Conservation (phyloP, 2,888 invertebrate genomes). For the Dilophus febrilis region DNA sequence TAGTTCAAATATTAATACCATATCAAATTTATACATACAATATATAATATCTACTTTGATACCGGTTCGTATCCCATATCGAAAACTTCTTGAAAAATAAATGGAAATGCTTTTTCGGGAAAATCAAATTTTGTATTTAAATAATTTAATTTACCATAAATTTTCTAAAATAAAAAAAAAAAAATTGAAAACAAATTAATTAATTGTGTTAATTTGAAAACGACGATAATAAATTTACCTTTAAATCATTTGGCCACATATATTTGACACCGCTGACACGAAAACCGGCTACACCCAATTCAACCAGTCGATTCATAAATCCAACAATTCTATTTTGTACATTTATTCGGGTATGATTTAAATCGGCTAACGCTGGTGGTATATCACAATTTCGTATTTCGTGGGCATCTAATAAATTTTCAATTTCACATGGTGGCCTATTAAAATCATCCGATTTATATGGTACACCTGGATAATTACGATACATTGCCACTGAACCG, state of each 20-base stretch:
- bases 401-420: slow-evolving; percentile 32
- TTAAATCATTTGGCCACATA: slow-evolving; percentile 38
- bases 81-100: slow-evolving; percentile 39
- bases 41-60: slow-evolving; percentile 16
- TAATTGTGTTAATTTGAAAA: no score
- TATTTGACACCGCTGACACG: slow-evolving; percentile 35
- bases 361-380: slow-evolving; percentile 33
- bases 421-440: slow-evolving; percentile 25
- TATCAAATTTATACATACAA: no score
- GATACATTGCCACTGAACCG: slow-evolving; percentile 31
- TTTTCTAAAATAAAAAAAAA: slow-evolving; percentile 16
- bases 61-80: slow-evolving; percentile 25
- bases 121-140: slow-evolving; percentile 35
- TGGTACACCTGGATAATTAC: slow-evolving; percentile 37
- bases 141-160: slow-evolving; percentile 33
- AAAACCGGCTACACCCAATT: slow-evolving; percentile 39
- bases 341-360: slow-evolving; percentile 32
- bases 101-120: slow-evolving; percentile 30
- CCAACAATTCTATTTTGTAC: slow-evolving; percentile 32
- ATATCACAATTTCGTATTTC: slow-evolving; percentile 30
- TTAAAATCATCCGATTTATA: slow-evolving; percentile 40
- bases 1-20: no score
- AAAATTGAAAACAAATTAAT: no score
- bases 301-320: slow-evolving; percentile 34
- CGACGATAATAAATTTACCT: no score